Evolutionary conservation across 2,113 vertebrate genomes (phyloP), one percentile per base, ranked within the genome.

Genomic region (Petrocephalus microphthalmus): DNA sequence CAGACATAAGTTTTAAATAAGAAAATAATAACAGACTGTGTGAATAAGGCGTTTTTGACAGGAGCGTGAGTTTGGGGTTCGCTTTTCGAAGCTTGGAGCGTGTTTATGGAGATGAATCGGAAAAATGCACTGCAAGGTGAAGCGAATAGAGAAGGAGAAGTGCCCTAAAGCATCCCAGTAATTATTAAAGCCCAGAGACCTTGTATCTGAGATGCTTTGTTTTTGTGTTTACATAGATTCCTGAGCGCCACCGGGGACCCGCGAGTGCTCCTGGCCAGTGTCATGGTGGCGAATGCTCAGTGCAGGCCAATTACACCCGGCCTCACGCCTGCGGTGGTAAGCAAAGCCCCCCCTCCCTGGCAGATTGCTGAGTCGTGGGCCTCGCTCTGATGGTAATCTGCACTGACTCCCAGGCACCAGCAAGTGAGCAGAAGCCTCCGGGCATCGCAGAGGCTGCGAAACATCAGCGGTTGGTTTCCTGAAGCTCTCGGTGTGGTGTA

Each of bases 201-300:
- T 84, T 83, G 52, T 20, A 10, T 19, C 42, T 67, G 22, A 52
- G n/a, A 52, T 13, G 52, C 11, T n/a, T 57, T 54, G 19, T 33
- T 37, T 85, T 54, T 85, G 87, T 51, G 42, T 64, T 45, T 86
- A 54, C 52, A 17, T 56, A 4, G 33, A 78, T 45, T 56, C 71
- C 51, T 13, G 57, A 96, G 95, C 90, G 91, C 91, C 56, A 89
- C 20, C 45, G 45, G 42, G 60, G n/a, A 29, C 10, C n/a, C 10
- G 7, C 33, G 8, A 42, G 33, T 42, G 17, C 71, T 78, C 71
- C 3, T 19, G 71, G 17, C 29, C 25, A n/a, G 17, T 78, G 71
- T 78, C 33, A 42, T 78, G 71, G 29, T 15, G 8, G 33, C 1
- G 33, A 7, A 78, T 19, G 71, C 15, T 42, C 71, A 78, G 71